A percentile compares a stretch with the other conserved stretches of the same genome.
phyloP scores from a whole-genome alignment of 2,113 vertebrate species.

The Notarius lentiginosus region DNA sequence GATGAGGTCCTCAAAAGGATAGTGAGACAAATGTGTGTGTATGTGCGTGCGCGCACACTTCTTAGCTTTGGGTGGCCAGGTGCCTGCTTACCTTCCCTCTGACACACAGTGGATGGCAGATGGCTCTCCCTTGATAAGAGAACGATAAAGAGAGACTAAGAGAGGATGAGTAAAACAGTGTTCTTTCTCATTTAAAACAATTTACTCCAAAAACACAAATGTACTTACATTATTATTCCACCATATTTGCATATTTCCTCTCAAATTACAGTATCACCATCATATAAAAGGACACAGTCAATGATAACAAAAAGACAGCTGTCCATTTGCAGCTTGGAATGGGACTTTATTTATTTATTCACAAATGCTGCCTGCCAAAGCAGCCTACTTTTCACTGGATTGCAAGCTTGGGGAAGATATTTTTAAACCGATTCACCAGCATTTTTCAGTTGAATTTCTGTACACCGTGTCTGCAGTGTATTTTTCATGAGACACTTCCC shows the following conservation, averaged over 20 bases:
- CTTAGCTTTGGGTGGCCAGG: constrained; percentile 38
- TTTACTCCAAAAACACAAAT: not conserved
- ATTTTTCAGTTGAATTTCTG: not conserved
- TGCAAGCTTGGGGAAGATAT: not conserved
- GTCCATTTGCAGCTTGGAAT: not conserved
- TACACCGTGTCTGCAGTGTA: not conserved
- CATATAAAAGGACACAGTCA: not conserved
- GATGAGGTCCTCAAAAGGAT: too few species aligned
- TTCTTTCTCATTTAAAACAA: not conserved
- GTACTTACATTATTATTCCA: not conserved
- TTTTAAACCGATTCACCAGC: not conserved
- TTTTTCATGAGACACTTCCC: not conserved
- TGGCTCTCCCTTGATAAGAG: constrained; percentile 40
- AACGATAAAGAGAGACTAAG: constrained; percentile 18
- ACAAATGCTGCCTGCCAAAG: not conserved
- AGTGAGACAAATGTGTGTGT: too few species aligned
- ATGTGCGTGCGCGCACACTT: constrained; percentile 15
- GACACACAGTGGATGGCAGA: constrained; percentile 44
- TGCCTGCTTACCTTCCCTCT: constrained; percentile 40
- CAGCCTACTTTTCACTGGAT: not conserved
- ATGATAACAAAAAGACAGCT: not conserved
- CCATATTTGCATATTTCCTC: not conserved
- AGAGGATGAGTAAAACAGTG: constrained; percentile 14
- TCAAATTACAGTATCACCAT: not conserved
- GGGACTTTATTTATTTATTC: not conserved